Percentiles rank a stretch among this genome's conserved stretches.
phyloP scores from a whole-genome alignment of 1,140 invertebrate genomes.

The Sarcophaga bullata region DNA sequence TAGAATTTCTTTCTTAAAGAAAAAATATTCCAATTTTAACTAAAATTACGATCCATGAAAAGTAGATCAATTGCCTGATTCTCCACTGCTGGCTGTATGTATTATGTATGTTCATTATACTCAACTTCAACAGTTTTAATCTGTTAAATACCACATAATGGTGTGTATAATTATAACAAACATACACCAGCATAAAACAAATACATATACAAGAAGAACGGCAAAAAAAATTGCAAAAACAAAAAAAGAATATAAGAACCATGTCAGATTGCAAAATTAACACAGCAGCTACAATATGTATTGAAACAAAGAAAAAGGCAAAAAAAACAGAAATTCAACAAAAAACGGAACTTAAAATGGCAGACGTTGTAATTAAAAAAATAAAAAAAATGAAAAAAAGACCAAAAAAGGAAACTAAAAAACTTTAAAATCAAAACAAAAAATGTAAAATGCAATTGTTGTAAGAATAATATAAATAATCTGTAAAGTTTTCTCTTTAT shows the following conservation, averaged over 20 bases:
- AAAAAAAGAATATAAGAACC: neutral
- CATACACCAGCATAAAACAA: slow-evolving; percentile 4
- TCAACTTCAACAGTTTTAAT: neutral
- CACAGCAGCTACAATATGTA: neutral
- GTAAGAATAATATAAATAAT: neutral
- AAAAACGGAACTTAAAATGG: slow-evolving; percentile 22
- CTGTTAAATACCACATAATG: neutral
- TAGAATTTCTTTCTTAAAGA: too few species aligned
- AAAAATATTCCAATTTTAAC: neutral
- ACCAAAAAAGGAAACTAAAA: neutral
- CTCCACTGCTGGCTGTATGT: neutral
- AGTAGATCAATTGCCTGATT: neutral
- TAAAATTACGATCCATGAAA: neutral
- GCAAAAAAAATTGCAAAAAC: too few species aligned
- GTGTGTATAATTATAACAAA: neutral
- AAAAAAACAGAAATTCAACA: neutral
- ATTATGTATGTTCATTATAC: neutral
- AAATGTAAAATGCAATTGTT: slow-evolving; percentile 29
- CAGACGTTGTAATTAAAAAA: slow-evolving; percentile 36
- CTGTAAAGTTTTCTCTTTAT: neutral
- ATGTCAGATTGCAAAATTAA: slow-evolving; percentile 29
- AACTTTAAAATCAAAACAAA: neutral
- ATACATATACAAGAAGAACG: neutral
- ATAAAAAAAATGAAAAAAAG: neutral
- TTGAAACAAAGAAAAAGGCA: neutral